Base-by-base conservation (phyloP, 2,797 vertebrate genomes). In the Poecile montanus region DNA sequence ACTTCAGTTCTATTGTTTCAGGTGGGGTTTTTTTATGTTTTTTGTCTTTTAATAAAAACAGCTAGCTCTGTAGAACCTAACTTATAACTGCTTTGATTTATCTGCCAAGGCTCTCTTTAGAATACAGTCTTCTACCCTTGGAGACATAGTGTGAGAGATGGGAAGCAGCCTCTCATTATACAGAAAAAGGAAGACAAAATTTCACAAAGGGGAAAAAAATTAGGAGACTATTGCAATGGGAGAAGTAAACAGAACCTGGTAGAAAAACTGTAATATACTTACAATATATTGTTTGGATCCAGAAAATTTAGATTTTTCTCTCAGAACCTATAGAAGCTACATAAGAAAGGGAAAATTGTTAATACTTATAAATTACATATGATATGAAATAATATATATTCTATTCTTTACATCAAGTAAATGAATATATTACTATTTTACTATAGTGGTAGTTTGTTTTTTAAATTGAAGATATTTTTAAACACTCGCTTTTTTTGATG, bases 21-120 rank as follows among this genome's bases (percentile, higher is more conserved):
- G 9, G 6, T 29, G 6, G 6, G 5, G 1, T 0, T 23, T 60
- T 30, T 36, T 11, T 6, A 48, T 5, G 17, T 16, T 73, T 47
- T 53, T 50, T 45, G 3, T 23, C 30, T 81, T 71, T 58, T 54
- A 25, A 48, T 61, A 63, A 53, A 44, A 38, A 1, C 26, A 36
- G 2, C 4, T 85, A 70, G 18, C 25, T 73, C 17, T 30, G 12
- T 16, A 54, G 38, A 83, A 34, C 8, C 3, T n/a, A 30, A 47
- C 5, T 81, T 77, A 32, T 11, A 88, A 63, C 18, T 47, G 16
- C 44, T 85, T 66, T 58, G 42, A 53, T 72, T 88, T 42, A 12
- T 75, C 71, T 80, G 9, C 34, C 34, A 57, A n/a, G 17, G 40
- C 9, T 85, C 32, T 62, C 50, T 81, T 85, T 30, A 44, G 38